Evolutionary conservation across 1,140 invertebrate species (phyloP).

Genomic region (Bombus confusus): DNA sequence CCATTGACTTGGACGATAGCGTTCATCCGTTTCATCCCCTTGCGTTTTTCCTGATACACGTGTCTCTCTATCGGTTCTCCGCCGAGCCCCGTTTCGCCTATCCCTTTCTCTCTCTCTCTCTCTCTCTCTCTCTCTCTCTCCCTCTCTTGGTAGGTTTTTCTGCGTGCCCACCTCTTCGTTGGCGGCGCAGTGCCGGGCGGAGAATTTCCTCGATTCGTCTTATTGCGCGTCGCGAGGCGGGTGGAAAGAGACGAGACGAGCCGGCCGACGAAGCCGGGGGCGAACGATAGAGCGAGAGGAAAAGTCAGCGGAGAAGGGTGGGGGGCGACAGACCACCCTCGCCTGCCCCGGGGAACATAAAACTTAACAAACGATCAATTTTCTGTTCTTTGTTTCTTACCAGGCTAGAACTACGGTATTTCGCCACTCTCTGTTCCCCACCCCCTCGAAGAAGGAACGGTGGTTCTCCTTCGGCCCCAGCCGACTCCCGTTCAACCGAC

Average conservation of each 20-base stretch:
- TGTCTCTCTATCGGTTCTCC: slow-evolving; percentile 41
- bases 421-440: slow-evolving; percentile 57
- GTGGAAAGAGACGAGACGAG: background rate
- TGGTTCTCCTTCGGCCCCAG: slow-evolving; percentile 14
- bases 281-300: background rate
- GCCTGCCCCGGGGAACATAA: slow-evolving; percentile 73
- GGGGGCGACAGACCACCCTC: slow-evolving; percentile 44
- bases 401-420: slow-evolving; percentile 69
- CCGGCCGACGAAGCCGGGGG: background rate
- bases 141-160: slow-evolving; percentile 55
- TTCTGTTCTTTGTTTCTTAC: slow-evolving; percentile 81
- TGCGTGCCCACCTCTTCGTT: slow-evolving; percentile 57
- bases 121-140: background rate
- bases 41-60: slow-evolving; percentile 45
- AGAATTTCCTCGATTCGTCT: slow-evolving; percentile 72
- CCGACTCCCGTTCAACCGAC: slow-evolving; percentile 13
- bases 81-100: background rate
- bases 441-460: slow-evolving; percentile 13
- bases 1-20: slow-evolving; percentile 64
- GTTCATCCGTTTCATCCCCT: slow-evolving; percentile 14
- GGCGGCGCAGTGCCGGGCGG: slow-evolving; percentile 26
- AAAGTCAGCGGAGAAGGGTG: background rate
- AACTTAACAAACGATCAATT: slow-evolving; percentile 82
- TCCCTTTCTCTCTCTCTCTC: background rate
- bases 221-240: slow-evolving; percentile 64